Conservation (phyloP, 2,888 invertebrate species). For the Ophion obscuratus region DNA sequence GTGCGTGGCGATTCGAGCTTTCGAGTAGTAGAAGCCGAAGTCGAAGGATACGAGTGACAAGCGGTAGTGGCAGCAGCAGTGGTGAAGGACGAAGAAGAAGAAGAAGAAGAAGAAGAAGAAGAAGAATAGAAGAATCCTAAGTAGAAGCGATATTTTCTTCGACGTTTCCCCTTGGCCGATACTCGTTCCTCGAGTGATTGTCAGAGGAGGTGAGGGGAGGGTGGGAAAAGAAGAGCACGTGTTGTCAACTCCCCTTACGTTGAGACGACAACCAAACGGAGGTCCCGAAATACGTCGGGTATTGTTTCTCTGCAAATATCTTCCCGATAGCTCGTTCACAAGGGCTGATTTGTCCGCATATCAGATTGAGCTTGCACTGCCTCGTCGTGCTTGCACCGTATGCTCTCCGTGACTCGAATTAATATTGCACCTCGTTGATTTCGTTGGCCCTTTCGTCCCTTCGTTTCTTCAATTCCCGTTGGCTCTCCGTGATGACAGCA, state of each 20-base stretch:
- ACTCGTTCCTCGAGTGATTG: conserved; percentile 4
- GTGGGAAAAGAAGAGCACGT: conserved; percentile 38
- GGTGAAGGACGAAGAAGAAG: conserved; percentile 4
- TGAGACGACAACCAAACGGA: conserved; percentile 3
- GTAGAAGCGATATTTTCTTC: conserved; percentile 6
- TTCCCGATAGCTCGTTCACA: conserved; percentile 9
- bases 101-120: conserved; percentile 26
- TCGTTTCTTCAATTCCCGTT: background rate
- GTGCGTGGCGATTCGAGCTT: background rate
- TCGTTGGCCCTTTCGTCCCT: background rate
- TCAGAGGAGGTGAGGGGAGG: conserved; percentile 22
- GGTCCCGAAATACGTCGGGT: background rate
- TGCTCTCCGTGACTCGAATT: background rate
- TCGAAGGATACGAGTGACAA: too few relatives aligned
- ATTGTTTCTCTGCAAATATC: background rate
- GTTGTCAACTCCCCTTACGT: conserved; percentile 25
- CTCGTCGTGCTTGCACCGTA: background rate
- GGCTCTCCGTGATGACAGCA: background rate
- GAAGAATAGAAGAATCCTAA: conserved; percentile 41
- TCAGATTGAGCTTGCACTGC: background rate
- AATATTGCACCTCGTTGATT: too few relatives aligned
- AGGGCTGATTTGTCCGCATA: conserved; percentile 17
- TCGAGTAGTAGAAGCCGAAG: background rate
- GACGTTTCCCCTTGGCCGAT: background rate
- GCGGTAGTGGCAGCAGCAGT: too few relatives aligned